Conservation (phyloP, 2,113 vertebrate species). For the Glareola pratincola region DNA sequence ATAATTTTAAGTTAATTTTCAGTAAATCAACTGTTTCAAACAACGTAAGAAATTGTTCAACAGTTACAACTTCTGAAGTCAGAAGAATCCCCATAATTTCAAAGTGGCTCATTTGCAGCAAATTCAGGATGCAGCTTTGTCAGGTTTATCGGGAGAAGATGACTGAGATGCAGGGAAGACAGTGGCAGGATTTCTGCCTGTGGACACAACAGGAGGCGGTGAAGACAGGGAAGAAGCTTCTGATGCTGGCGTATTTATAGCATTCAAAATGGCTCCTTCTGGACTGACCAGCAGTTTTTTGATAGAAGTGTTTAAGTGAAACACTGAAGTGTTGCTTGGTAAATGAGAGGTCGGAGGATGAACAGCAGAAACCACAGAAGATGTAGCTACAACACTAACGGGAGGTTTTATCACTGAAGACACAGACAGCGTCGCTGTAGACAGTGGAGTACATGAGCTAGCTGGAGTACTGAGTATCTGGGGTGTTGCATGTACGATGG, state of each 20-base stretch:
- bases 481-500: slow-evolving; percentile 77
- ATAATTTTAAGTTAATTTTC: slow-evolving; percentile 45
- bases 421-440: slow-evolving; percentile 45
- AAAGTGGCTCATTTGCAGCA: slow-evolving; percentile 67
- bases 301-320: slow-evolving; percentile 75
- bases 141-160: slow-evolving; percentile 71
- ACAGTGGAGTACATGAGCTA: slow-evolving; percentile 64
- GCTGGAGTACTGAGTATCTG: slow-evolving; percentile 68
- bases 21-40: slow-evolving; percentile 51
- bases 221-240: slow-evolving; percentile 68
- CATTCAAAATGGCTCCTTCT: slow-evolving; percentile 87
- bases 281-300: slow-evolving; percentile 89
- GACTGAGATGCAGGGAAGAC: slow-evolving; percentile 73
- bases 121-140: slow-evolving; percentile 77
- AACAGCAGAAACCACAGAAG: slow-evolving; percentile 64
- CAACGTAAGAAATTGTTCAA: slow-evolving; percentile 57
- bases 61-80: slow-evolving; percentile 59
- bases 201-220: slow-evolving; percentile 70
- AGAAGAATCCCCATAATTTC: slow-evolving; percentile 73
- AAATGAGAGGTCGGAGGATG: slow-evolving; percentile 54
- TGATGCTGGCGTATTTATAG: slow-evolving; percentile 75
- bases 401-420: slow-evolving; percentile 68
- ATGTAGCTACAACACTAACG: slow-evolving; percentile 44
- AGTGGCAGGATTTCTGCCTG: slow-evolving; percentile 65
- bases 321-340: slow-evolving; percentile 65